These are phyloP conservation scores for Pseudorasbora parva DNA, from an alignment of 2,113 vertebrate genomes.

Conservation along the genomic window DNA sequence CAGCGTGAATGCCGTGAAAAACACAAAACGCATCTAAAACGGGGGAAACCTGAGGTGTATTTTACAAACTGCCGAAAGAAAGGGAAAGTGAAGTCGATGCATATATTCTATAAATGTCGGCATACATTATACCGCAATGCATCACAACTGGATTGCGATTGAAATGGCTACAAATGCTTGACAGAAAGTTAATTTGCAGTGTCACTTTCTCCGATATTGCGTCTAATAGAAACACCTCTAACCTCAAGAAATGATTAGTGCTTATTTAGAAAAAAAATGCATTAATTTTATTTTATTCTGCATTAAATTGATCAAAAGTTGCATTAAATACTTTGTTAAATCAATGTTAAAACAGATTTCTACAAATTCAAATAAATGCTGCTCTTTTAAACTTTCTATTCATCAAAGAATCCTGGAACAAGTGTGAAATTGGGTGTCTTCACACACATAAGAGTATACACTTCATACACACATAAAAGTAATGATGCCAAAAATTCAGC, in stretches of 20 bases:
- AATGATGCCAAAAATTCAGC: neutral
- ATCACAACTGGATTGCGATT: neutral
- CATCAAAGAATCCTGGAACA: neutral
- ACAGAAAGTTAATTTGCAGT: neutral
- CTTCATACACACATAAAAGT: too few species aligned
- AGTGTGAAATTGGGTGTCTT: too few species aligned
- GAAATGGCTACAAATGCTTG: neutral
- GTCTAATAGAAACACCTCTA: neutral
- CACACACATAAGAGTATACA: too few species aligned
- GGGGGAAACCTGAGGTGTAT: too few species aligned
- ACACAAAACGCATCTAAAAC: too few species aligned
- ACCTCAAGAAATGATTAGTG: neutral
- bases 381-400: neutral
- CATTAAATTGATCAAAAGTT: neutral
- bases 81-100: too few species aligned
- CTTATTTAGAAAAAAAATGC: neutral
- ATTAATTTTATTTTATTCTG: neutral
- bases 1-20: too few species aligned
- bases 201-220: neutral
- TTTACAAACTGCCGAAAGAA: too few species aligned
- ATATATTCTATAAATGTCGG: neutral
- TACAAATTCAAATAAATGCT: neutral
- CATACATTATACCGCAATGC: neutral
- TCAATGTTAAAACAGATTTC: neutral
- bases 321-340: neutral